Percentiles rank a stretch among this genome's conserved stretches.
These are phyloP conservation scores for Callinectes sapidus DNA, from an alignment of 2,888 invertebrate genomes.

Conservation along the genomic window DNA sequence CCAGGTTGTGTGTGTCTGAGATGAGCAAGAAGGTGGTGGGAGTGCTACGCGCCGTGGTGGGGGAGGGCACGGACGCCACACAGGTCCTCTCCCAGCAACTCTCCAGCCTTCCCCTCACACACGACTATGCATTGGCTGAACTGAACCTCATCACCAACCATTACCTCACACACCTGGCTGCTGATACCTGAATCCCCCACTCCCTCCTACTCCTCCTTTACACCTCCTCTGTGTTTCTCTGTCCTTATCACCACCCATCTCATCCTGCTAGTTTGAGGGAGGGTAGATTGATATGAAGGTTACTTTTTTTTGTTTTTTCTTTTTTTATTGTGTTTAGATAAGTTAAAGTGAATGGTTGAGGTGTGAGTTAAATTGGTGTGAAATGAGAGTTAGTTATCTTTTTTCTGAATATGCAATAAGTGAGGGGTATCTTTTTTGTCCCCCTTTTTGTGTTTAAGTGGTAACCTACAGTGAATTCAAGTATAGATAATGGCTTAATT, in stretches of 20 bases:
- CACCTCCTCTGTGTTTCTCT: neutral
- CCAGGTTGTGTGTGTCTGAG: constrained; percentile 71
- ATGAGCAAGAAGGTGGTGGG: constrained; percentile 71
- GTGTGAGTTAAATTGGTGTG: no score
- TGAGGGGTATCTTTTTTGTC: no score
- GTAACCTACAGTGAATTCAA: no score
- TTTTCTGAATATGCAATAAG: no score
- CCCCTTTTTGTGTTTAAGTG: no score
- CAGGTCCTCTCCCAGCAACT: constrained; percentile 78
- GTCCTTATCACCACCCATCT: neutral
- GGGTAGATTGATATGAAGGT: no score
- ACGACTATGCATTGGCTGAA: constrained; percentile 80
- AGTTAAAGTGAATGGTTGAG: no score
- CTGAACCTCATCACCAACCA: constrained; percentile 73
- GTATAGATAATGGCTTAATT: no score
- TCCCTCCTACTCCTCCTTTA: no score
- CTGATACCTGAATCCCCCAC: constrained; percentile 32
- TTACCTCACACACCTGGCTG: constrained; percentile 65
- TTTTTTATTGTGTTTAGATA: no score
- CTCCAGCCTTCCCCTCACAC: constrained; percentile 79
- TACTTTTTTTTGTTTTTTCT: no score
- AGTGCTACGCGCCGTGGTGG: constrained; percentile 74
- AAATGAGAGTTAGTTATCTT: no score
- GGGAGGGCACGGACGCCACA: constrained; percentile 74
- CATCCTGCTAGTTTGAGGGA: neutral